Conservation (phyloP, 2,797 vertebrate species). For the Pogoniulus pusillus region DNA sequence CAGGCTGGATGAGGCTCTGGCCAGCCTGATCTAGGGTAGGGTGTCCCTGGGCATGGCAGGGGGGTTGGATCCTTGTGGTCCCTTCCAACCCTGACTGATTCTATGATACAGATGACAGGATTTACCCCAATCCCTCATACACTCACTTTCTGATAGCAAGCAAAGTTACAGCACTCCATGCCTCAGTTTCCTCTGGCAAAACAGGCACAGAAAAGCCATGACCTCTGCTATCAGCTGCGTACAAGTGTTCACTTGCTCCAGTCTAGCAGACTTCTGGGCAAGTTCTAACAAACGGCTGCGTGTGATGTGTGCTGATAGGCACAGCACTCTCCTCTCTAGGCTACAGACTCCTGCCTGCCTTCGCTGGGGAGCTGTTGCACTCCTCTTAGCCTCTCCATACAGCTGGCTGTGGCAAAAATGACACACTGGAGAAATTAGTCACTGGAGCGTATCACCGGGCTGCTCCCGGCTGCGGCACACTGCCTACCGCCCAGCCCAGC, state of each 20-base stretch:
- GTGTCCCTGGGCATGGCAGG: no score
- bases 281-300: neutral
- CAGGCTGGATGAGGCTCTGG: no score
- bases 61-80: no score
- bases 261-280: constrained; percentile 19
- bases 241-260: constrained; percentile 10
- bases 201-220: neutral
- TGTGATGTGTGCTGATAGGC: neutral
- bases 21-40: no score
- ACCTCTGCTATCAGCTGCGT: neutral
- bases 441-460: neutral
- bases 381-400: neutral
- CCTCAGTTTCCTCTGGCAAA: constrained; percentile 56
- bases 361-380: neutral
- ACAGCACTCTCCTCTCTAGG: neutral
- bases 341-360: constrained; percentile 8
- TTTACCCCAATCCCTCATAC: neutral
- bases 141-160: neutral
- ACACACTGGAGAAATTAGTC: constrained; percentile 6
- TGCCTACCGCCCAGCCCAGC: neutral
- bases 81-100: no score
- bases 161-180: neutral
- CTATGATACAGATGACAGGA: neutral
- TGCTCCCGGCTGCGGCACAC: neutral
- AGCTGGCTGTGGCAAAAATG: constrained; percentile 30